Percentiles rank a stretch among this genome's conserved stretches.
phyloP scores from a whole-genome alignment of 2,888 invertebrate species.

The Drosophila paranaensis region DNA sequence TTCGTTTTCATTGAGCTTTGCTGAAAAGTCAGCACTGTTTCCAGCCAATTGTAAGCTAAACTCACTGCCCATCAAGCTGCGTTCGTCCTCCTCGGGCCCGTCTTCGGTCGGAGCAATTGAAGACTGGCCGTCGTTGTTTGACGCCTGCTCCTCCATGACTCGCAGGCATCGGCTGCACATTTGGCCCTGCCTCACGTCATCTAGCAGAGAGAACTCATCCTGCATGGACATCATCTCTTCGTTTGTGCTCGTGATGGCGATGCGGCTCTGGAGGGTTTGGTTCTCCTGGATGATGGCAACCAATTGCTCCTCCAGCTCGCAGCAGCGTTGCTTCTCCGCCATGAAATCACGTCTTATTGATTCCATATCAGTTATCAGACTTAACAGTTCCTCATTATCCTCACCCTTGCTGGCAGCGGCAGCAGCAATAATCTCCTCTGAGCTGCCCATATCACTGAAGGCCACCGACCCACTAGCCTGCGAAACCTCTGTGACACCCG shows the following conservation, averaged over 20 bases:
- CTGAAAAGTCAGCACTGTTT: conserved; percentile 83
- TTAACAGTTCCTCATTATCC: conserved; percentile 85
- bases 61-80: conserved; percentile 85
- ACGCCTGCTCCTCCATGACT: conserved; percentile 86
- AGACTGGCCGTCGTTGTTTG: conserved; percentile 85
- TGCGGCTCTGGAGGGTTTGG: conserved; percentile 82
- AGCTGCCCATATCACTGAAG: conserved; percentile 49
- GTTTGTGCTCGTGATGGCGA: conserved; percentile 86
- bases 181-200: conserved; percentile 95
- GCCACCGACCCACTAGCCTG: conserved; percentile 50
- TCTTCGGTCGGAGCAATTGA: conserved; percentile 90
- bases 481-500: conserved; percentile 71
- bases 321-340: conserved; percentile 90
- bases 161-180: conserved; percentile 92
- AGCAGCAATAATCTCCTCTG: conserved; percentile 39
- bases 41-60: conserved; percentile 66
- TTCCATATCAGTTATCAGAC: conserved; percentile 89
- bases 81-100: conserved; percentile 86
- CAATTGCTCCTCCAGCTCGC: conserved; percentile 92
- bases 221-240: conserved; percentile 91
- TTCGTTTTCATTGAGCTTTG: conserved; percentile 64
- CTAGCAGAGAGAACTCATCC: conserved; percentile 92
- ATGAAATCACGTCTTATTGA: conserved; percentile 89
- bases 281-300: conserved; percentile 86
- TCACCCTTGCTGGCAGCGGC: conserved; percentile 62